Evolutionary conservation across 1,140 invertebrate genomes (phyloP).

Genomic region (Bombus affinis): DNA sequence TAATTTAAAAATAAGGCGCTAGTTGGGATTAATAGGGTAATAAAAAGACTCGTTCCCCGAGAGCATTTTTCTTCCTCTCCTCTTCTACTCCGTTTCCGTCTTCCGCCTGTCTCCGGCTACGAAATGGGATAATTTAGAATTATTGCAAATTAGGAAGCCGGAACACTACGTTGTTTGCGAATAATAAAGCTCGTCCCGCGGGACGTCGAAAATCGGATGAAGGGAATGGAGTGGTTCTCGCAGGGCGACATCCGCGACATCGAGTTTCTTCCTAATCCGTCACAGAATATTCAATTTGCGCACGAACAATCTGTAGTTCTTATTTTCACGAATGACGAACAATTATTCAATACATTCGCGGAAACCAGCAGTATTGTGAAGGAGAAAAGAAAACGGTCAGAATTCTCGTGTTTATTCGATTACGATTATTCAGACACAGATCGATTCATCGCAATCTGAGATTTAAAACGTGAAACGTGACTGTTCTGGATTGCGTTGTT

Average conservation of each 20-base stretch:
- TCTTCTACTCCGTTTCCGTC: constrained; percentile 62
- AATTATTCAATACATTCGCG: background rate
- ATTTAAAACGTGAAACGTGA: too few species aligned
- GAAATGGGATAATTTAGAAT: constrained; percentile 76
- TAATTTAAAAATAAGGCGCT: constrained; percentile 81
- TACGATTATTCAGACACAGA: background rate
- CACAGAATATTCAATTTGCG: constrained; percentile 5
- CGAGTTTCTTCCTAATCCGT: constrained; percentile 3
- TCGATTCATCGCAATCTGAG: background rate
- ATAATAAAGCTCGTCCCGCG: constrained; percentile 69
- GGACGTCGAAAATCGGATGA: constrained; percentile 61
- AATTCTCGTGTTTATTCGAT: background rate
- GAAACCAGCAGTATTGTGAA: background rate
- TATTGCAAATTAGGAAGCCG: constrained; percentile 73
- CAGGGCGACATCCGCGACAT: constrained; percentile 10
- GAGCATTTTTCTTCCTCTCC: constrained; percentile 69
- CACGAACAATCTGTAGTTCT: background rate
- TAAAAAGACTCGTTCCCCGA: constrained; percentile 74
- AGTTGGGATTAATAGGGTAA: constrained; percentile 80
- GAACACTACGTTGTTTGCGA: constrained; percentile 67
- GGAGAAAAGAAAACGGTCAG: background rate
- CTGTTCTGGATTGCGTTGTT: too few species aligned
- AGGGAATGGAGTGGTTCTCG: constrained; percentile 35
- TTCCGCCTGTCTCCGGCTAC: constrained; percentile 56
- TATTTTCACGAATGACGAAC: background rate